Evolutionary conservation across 2,888 invertebrate species (phyloP).

Genomic region (Acheta domesticus): DNA sequence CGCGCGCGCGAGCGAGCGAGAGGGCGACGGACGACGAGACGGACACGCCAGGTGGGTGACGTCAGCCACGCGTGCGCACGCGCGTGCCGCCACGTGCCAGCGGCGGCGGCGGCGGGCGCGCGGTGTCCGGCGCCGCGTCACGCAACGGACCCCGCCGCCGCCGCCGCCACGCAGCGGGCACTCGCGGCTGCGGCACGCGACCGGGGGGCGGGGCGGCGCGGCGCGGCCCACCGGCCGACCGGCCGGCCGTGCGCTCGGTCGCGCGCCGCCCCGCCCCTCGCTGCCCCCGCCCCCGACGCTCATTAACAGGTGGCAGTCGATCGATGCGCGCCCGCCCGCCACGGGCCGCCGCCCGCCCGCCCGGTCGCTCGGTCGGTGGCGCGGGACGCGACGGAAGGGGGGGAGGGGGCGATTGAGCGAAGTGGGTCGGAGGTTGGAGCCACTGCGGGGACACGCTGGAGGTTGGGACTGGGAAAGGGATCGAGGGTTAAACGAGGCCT

Average conservation of each 20-base stretch:
- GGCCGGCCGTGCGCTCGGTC: not conserved
- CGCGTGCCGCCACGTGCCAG: not conserved
- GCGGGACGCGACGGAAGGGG: too few species aligned
- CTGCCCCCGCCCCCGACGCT: not conserved
- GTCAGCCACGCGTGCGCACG: conserved; percentile 3
- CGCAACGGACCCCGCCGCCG: not conserved
- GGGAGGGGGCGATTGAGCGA: too few species aligned
- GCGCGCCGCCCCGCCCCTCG: not conserved
- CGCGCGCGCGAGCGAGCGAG: not conserved
- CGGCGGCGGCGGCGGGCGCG: too few species aligned
- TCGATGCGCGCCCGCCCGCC: not conserved
- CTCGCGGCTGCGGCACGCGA: not conserved
- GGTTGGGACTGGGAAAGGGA: too few species aligned
- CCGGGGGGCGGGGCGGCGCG: too few species aligned
- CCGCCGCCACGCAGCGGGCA: not conserved
- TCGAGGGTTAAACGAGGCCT: too few species aligned
- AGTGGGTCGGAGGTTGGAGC: too few species aligned
- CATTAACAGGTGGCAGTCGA: conserved; percentile 3
- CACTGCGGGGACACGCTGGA: too few species aligned
- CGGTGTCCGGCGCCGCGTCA: too few species aligned
- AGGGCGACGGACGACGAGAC: not conserved
- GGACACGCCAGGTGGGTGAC: not conserved
- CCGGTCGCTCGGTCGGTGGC: too few species aligned
- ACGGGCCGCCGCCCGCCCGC: not conserved
- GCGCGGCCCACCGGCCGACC: too few species aligned